Evolutionary conservation across 2,113 vertebrate genomes (phyloP).

Genomic region (Sterna hirundo): DNA sequence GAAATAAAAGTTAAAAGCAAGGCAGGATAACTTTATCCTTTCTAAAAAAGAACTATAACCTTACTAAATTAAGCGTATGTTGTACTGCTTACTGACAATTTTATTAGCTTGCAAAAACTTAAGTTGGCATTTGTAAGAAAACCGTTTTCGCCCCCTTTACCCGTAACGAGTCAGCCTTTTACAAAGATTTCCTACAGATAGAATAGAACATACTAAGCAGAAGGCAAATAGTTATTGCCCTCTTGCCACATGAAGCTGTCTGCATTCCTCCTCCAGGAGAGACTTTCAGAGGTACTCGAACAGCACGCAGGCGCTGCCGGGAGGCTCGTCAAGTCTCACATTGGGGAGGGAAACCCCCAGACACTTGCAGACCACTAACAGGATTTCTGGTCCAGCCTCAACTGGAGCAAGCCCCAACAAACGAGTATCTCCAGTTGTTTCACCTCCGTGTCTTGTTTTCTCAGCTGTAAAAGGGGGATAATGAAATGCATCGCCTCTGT

Average conservation of each 20-base stretch:
- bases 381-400: neutral
- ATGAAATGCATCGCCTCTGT: neutral
- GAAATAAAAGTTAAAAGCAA: neutral
- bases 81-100: neutral
- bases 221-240: neutral
- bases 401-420: neutral
- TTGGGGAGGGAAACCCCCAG: neutral
- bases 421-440: neutral
- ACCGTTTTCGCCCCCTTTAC: neutral
- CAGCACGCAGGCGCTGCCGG: neutral
- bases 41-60: neutral
- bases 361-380: neutral
- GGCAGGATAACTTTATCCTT: neutral
- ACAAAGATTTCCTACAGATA: neutral
- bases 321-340: neutral
- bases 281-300: neutral
- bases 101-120: neutral
- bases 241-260: neutral
- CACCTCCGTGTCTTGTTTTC: neutral
- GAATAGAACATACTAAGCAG: neutral
- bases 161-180: neutral
- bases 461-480: constrained; percentile 1
- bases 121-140: neutral
- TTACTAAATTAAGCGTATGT: neutral
- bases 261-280: neutral